Conservation (phyloP, 2,888 invertebrate species). For the Conistra vaccinii region DNA sequence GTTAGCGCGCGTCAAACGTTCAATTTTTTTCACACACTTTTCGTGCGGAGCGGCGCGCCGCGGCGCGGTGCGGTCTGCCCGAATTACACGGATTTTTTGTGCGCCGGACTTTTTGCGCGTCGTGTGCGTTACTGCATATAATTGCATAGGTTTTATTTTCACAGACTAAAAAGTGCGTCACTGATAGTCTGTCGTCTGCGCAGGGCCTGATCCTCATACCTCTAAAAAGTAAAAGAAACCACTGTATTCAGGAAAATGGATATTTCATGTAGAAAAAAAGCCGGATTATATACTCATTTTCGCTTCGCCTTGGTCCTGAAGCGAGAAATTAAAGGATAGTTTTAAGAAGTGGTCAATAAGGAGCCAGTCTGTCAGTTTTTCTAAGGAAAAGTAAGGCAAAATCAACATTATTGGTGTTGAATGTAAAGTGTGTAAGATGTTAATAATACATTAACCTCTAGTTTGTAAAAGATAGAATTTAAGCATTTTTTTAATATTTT, state of each 20-base stretch:
- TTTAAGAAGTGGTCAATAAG: not conserved
- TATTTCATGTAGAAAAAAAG: not conserved
- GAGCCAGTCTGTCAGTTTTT: not conserved
- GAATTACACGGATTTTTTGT: too few relatives aligned
- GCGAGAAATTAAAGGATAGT: not conserved
- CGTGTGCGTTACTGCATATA: too few relatives aligned
- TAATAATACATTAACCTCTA: not conserved
- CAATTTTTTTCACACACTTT: too few relatives aligned
- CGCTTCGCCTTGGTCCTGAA: not conserved
- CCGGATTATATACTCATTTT: not conserved
- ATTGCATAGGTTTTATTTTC: too few relatives aligned
- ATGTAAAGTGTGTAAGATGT: not conserved
- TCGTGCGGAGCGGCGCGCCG: too few relatives aligned
- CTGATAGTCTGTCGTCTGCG: too few relatives aligned
- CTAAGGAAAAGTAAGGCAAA: not conserved
- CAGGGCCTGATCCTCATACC: too few relatives aligned
- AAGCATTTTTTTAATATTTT: constrained; percentile 3
- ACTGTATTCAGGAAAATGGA: not conserved
- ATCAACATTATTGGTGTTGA: not conserved
- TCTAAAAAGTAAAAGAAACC: too few relatives aligned
- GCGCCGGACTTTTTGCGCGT: too few relatives aligned
- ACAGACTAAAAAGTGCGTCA: too few relatives aligned
- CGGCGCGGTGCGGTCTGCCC: too few relatives aligned
- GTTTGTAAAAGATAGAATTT: not conserved
- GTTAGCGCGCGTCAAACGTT: too few relatives aligned